These are phyloP conservation scores for Eulemur mongoz DNA, from an alignment of 2,797 vertebrate species.

Conservation along the genomic window DNA sequence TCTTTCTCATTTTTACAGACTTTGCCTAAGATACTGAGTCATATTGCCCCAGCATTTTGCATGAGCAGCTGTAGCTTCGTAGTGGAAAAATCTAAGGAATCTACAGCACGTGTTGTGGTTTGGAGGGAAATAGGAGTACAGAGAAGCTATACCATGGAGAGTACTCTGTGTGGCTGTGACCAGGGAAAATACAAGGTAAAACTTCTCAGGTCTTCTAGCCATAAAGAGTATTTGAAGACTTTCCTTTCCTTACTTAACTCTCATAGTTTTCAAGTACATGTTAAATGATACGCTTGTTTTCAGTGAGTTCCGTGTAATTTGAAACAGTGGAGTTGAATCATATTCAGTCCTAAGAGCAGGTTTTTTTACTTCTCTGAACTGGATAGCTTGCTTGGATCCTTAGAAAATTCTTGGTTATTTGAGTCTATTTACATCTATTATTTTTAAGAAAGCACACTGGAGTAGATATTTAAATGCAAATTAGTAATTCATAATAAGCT, in stretches of 20 bases:
- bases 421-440: neutral
- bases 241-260: neutral
- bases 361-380: neutral
- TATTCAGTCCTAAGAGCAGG: neutral
- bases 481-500: slow-evolving; percentile 40
- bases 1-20: slow-evolving; percentile 85
- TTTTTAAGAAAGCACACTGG: slow-evolving; percentile 39
- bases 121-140: slow-evolving; percentile 98
- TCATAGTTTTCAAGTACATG: neutral
- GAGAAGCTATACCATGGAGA: slow-evolving; percentile 99
- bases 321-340: neutral
- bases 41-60: slow-evolving; percentile 96
- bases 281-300: neutral
- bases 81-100: slow-evolving; percentile 98
- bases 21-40: slow-evolving; percentile 96
- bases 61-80: slow-evolving; percentile 98
- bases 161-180: slow-evolving; percentile 97
- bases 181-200: slow-evolving; percentile 98
- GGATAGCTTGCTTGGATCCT: slow-evolving; percentile 13
- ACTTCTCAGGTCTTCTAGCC: neutral
- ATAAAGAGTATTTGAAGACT: neutral
- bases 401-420: slow-evolving; percentile 8
- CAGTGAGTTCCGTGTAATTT: slow-evolving; percentile 11
- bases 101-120: slow-evolving; percentile 97
- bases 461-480: neutral